phyloP scores from a whole-genome alignment of 92 coral and sea anemone genomes.

The Desmophyllum pertusum region DNA sequence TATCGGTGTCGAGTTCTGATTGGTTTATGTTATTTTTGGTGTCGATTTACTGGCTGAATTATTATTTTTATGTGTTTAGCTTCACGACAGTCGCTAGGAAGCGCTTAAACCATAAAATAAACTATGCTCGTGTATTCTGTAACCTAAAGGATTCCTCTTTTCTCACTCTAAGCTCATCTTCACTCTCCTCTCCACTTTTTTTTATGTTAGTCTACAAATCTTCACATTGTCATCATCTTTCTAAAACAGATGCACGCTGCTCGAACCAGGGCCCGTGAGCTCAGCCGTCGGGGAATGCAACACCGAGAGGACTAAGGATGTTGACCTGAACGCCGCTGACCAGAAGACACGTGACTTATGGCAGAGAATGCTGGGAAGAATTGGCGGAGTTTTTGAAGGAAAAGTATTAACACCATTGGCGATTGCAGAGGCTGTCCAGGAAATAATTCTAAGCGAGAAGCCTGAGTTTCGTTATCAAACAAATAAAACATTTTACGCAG shows the following conservation, averaged over 20 bases:
- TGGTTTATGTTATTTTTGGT: background rate
- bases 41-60: too few relatives aligned
- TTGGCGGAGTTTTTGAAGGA: constrained; percentile 34
- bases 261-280: constrained; percentile 79
- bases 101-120: too few relatives aligned
- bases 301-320: background rate
- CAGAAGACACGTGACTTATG: constrained; percentile 4
- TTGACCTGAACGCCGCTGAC: constrained; percentile 14
- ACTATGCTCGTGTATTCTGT: too few relatives aligned
- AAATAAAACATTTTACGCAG: constrained; percentile 36
- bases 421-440: constrained; percentile 65
- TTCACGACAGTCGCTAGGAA: background rate
- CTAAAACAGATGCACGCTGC: constrained; percentile 29
- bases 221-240: background rate
- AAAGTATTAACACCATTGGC: constrained; percentile 4
- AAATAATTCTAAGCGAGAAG: constrained; percentile 61
- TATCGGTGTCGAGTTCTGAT: background rate
- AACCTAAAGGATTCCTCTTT: too few relatives aligned
- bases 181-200: too few relatives aligned
- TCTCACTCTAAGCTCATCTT: too few relatives aligned
- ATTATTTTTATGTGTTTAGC: background rate
- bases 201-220: too few relatives aligned
- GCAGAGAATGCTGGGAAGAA: background rate
- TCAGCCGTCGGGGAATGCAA: constrained; percentile 22
- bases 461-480: constrained; percentile 74